Base-by-base conservation (phyloP, 2,888 invertebrate species). In the Elmis aenea region DNA sequence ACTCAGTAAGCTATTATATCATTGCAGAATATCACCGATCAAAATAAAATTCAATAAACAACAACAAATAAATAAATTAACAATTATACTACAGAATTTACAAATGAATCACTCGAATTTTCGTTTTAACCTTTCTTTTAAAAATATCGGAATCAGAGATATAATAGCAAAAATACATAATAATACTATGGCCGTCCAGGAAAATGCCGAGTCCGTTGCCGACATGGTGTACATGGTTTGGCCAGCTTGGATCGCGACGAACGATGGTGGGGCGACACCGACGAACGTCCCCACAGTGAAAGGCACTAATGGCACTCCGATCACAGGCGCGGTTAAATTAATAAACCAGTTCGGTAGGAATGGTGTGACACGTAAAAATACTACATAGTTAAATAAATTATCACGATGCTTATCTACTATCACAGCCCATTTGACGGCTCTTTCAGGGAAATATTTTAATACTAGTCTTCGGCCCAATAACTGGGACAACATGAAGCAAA, bases 291-390 rank as follows among this genome's bases (percentile, higher is more conserved):
- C 99, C 38, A 93, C 62, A 46, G 90, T 91, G 71, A 99, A 99
- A 41, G 92, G 91, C 46, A 79, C 61, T 42, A 97, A 68, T 1
- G 96, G 95, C 20, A 99, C 96, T 53, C 94, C 93, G 56, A 99
- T 87, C 20, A 99, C 89, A 22, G 99, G 99, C 45, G 96, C 90
- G 0, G 91, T 84, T 61, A 99, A 77, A 70, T 96, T 96, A 50
- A 96, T 96, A 67, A 99, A 96, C 99, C 99, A 99, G 68, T 99
- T 99, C 4, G 99, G 99, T 55, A 99, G 73, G 62, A 99, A 84
- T 33, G 99, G 99, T 13, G 99, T 99, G 61, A 99, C 88, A 25
- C 99, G 79, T 51, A 99, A 74, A 68, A 99, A 99, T 59, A 99
- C 78, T 55, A 99, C 91, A 64, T 99, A 99, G 71, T 92, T 92